Evolutionary conservation across 2,888 invertebrate genomes (phyloP).

Genomic region (Cephus sareptanus): DNA sequence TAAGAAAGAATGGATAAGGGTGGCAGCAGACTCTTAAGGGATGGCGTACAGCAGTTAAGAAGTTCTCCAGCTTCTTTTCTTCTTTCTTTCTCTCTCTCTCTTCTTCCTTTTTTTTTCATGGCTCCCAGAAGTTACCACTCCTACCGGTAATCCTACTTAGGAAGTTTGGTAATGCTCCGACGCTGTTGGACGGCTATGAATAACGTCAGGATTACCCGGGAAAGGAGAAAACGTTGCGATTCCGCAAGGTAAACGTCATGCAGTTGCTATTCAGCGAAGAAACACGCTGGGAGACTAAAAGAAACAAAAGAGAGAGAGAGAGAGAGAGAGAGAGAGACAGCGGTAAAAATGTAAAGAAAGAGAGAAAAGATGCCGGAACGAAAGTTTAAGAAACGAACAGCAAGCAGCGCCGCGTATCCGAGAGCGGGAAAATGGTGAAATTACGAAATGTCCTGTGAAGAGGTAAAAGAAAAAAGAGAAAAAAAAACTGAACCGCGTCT

Average conservation of each 20-base stretch:
- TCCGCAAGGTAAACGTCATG: not conserved
- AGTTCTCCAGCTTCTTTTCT: constrained; percentile 19
- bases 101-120: constrained; percentile 11
- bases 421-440: not conserved
- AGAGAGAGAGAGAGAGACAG: too few relatives aligned
- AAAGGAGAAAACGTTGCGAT: not conserved
- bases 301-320: not conserved
- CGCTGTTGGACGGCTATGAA: constrained; percentile 42
- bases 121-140: constrained; percentile 33
- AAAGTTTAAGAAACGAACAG: not conserved
- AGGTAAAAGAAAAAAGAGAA: not conserved
- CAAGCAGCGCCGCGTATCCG: not conserved
- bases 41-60: constrained; percentile 22
- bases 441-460: not conserved
- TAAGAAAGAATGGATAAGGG: constrained; percentile 20
- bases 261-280: not conserved
- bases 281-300: not conserved
- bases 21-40: not conserved
- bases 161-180: constrained; percentile 46
- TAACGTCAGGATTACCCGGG: constrained; percentile 49
- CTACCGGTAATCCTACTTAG: constrained; percentile 51
- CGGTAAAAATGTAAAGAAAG: not conserved
- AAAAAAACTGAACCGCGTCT: not conserved
- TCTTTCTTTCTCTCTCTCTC: not conserved
- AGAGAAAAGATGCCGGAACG: not conserved